Conservation (phyloP, 2,113 vertebrate species). For the Donacobius atricapilla region DNA sequence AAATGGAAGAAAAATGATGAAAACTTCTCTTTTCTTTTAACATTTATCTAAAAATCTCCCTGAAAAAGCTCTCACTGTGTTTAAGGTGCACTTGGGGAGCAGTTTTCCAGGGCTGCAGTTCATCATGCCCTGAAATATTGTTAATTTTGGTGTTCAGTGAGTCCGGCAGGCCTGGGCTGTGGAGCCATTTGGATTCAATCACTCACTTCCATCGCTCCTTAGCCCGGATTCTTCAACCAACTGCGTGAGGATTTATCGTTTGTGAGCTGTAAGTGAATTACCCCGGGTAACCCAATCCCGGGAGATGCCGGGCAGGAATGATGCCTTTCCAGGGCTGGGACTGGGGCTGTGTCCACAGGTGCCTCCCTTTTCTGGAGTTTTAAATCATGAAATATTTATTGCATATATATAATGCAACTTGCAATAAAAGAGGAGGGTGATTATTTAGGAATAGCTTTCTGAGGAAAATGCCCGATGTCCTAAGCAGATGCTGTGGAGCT, state of each 20-base stretch:
- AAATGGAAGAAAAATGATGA: neutral
- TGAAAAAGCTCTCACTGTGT: neutral
- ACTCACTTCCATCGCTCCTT: neutral
- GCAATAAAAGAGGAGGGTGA: neutral
- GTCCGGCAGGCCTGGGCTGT: neutral
- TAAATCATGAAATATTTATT: too few relatives aligned
- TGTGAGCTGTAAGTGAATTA: neutral
- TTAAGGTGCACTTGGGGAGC: neutral
- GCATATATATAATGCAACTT: rapidly evolving
- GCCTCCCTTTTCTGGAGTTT: neutral
- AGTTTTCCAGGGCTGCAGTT: neutral
- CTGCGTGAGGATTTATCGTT: neutral
- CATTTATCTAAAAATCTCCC: neutral
- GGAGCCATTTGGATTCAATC: slow-evolving; percentile 55
- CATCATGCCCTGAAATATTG: neutral
- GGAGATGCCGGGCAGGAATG: neutral
- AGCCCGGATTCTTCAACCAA: neutral
- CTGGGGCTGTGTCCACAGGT: neutral
- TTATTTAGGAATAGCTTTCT: neutral
- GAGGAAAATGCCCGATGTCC: neutral
- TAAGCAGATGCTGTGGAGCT: rapidly evolving
- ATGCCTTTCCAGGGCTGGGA: neutral
- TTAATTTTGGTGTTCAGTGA: neutral
- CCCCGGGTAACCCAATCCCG: neutral
- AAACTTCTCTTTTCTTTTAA: neutral